These are phyloP conservation scores for Lepidurus packardi DNA, from an alignment of 1,140 invertebrate species.

Conservation along the genomic window DNA sequence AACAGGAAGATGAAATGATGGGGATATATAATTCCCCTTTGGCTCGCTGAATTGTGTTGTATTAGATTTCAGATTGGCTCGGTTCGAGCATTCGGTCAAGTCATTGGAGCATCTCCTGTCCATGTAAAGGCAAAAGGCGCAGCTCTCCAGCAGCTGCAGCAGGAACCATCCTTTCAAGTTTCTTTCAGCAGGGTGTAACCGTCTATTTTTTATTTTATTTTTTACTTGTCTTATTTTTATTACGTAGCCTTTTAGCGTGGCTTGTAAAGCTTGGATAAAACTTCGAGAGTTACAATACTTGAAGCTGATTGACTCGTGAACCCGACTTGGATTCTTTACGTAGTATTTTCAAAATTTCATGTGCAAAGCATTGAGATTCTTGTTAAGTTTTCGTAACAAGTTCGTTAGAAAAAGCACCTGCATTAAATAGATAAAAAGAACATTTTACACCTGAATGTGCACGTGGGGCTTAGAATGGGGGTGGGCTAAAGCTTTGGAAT, in stretches of 20 bases:
- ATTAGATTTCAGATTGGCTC: slow-evolving; percentile 18
- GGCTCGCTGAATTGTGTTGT: slow-evolving; percentile 9
- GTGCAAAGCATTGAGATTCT: too few species aligned
- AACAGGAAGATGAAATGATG: slow-evolving; percentile 22
- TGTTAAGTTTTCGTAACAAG: too few species aligned
- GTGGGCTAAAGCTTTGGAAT: background rate
- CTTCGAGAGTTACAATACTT: background rate
- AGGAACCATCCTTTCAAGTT: background rate
- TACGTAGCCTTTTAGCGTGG: background rate
- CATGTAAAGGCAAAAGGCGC: slow-evolving; percentile 21
- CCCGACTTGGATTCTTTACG: background rate
- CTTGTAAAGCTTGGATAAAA: background rate
- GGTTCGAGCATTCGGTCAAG: background rate
- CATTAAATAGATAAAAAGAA: background rate
- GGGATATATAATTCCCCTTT: slow-evolving; percentile 12
- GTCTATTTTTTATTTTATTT: background rate
- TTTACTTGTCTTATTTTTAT: slow-evolving; percentile 16
- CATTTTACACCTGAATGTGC: background rate
- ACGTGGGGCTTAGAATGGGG: background rate
- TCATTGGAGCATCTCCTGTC: slow-evolving; percentile 12
- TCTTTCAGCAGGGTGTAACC: slow-evolving; percentile 4
- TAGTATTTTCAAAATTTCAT: too few species aligned
- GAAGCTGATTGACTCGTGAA: background rate
- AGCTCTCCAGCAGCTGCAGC: background rate
- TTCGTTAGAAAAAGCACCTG: background rate